These are phyloP conservation scores for Lamprotornis superbus DNA, from an alignment of 2,113 vertebrate species.

Conservation along the genomic window DNA sequence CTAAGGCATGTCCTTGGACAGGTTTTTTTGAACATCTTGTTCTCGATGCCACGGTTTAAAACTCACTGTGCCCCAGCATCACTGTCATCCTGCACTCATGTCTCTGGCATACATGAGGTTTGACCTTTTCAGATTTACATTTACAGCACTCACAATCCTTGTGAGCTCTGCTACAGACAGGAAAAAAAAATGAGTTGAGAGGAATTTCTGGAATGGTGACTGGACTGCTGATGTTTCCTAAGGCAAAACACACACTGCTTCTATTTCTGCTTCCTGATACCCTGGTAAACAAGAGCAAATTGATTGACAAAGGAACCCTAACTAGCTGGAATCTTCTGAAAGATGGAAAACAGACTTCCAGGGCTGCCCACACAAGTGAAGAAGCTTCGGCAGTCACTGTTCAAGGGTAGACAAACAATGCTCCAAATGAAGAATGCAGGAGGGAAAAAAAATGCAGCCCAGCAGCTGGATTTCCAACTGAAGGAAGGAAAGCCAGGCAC, in stretches of 20 bases:
- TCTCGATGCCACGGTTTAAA: neutral
- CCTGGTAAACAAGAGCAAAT: slow-evolving; percentile 34
- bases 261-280: neutral
- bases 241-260: slow-evolving; percentile 7
- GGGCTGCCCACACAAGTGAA: neutral
- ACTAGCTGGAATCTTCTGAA: neutral
- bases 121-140: slow-evolving; percentile 58
- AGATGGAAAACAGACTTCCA: slow-evolving; percentile 15
- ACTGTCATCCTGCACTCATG: neutral
- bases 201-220: slow-evolving; percentile 58
- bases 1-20: neutral
- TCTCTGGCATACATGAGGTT: neutral
- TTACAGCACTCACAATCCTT: neutral
- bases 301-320: slow-evolving; percentile 16
- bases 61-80: neutral
- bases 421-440: neutral
- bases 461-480: neutral
- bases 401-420: neutral
- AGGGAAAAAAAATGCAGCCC: neutral
- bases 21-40: neutral
- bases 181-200: neutral
- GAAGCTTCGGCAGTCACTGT: neutral
- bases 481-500: neutral
- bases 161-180: neutral
- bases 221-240: slow-evolving; percentile 22